phyloP scores from a whole-genome alignment of 2,797 vertebrate species.

The Gila robusta region DNA sequence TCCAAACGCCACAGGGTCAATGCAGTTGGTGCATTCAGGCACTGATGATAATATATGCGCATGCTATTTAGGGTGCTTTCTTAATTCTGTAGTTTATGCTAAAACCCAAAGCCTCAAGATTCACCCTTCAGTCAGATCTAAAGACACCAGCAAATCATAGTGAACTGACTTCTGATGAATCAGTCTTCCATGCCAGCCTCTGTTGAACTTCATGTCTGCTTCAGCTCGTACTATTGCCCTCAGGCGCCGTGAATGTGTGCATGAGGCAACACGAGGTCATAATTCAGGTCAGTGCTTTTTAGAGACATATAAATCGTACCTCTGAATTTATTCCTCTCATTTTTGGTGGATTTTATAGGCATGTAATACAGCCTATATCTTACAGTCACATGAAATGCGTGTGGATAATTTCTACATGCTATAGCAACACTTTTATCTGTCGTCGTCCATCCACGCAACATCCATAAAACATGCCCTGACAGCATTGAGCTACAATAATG shows the following conservation, averaged over 20 bases:
- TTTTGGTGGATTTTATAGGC: neutral
- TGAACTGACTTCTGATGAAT: constrained; percentile 34
- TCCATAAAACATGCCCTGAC: constrained; percentile 29
- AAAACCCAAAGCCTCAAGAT: constrained; percentile 38
- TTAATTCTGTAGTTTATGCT: constrained; percentile 50
- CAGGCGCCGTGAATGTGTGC: constrained; percentile 5
- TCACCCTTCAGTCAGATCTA: constrained; percentile 14
- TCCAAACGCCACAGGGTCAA: constrained; percentile 44
- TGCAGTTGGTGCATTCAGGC: neutral
- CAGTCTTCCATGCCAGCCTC: constrained; percentile 12
- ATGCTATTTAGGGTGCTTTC: constrained; percentile 52
- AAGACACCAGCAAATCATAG: constrained; percentile 23
- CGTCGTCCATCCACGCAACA: neutral
- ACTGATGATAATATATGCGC: constrained; percentile 53
- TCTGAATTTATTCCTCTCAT: neutral
- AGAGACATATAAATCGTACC: neutral
- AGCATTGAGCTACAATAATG: constrained; percentile 4
- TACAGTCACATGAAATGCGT: neutral
- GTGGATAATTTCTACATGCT: constrained; percentile 17
- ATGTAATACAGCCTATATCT: neutral
- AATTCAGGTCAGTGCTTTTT: constrained; percentile 25
- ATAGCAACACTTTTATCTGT: neutral
- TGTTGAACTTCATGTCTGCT: constrained; percentile 42
- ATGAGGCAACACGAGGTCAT: constrained; percentile 33
- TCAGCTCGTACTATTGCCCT: constrained; percentile 20